phyloP scores from a whole-genome alignment of 2,888 invertebrate species.

The Hymenopus coronatus region DNA sequence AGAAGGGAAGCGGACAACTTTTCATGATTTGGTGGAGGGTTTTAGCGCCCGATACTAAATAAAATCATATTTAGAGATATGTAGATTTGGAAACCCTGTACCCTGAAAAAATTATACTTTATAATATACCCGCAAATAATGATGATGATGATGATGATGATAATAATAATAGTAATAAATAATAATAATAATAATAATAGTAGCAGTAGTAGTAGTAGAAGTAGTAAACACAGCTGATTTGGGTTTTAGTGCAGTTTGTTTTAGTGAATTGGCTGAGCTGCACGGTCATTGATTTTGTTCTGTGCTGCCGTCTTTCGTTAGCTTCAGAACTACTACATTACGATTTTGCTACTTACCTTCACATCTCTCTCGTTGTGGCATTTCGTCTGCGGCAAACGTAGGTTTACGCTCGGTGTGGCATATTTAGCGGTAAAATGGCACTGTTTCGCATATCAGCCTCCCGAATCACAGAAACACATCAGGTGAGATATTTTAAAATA shows the following conservation, averaged over 20 bases:
- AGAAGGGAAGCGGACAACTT: too few species aligned
- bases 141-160: too few species aligned
- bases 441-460: conserved; percentile 63
- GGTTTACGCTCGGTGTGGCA: not conserved
- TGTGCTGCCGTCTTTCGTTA: conserved; percentile 20
- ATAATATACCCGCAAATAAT: too few species aligned
- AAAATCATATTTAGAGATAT: too few species aligned
- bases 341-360: not conserved
- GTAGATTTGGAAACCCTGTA: too few species aligned
- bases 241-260: not conserved
- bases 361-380: conserved; percentile 16
- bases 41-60: too few species aligned
- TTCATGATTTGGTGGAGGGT: too few species aligned
- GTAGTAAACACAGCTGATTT: too few species aligned
- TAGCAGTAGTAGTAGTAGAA: too few species aligned
- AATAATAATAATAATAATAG: too few species aligned
- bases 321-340: conserved; percentile 12
- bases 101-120: too few species aligned
- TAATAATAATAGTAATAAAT: too few species aligned
- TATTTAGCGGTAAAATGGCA: conserved; percentile 53
- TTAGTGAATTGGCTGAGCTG: not conserved
- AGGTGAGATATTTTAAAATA: conserved; percentile 33
- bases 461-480: conserved; percentile 60
- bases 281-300: not conserved
- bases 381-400: conserved; percentile 24